phyloP scores from a whole-genome alignment of 2,113 vertebrate species.

The Argyrosomus japonicus region DNA sequence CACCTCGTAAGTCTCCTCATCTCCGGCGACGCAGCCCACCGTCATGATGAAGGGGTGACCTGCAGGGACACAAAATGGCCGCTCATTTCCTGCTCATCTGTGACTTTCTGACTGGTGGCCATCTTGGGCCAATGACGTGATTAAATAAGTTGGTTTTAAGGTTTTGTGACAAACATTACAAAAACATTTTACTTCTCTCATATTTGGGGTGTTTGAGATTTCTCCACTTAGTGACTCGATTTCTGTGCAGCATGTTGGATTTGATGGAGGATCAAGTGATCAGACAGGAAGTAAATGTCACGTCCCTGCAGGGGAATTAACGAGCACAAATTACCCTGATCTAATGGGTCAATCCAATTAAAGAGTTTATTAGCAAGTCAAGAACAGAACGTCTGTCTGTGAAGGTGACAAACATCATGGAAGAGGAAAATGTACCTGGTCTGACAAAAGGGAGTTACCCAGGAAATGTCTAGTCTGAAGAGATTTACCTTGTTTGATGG shows the following conservation, averaged over 20 bases:
- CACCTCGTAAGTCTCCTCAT: conserved; percentile 93
- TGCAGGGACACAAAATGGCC: conserved; percentile 51
- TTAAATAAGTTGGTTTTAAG: not conserved
- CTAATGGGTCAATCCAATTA: conserved; percentile 58
- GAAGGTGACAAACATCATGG: conserved; percentile 26
- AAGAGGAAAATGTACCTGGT: no score
- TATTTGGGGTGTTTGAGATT: no score
- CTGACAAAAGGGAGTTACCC: no score
- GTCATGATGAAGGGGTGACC: conserved; percentile 98
- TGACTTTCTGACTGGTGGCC: not conserved
- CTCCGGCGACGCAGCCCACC: conserved; percentile 93
- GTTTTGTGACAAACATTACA: not conserved
- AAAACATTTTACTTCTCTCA: not conserved
- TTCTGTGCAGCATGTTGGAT: conserved; percentile 6
- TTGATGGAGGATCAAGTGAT: conserved; percentile 36
- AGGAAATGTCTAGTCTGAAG: no score
- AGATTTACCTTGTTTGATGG: no score
- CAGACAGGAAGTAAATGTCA: conserved; percentile 13
- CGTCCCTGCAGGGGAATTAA: conserved; percentile 28
- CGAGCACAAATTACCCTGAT: conserved; percentile 44
- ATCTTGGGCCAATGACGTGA: not conserved
- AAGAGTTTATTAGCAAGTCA: conserved; percentile 32
- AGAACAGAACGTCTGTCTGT: conserved; percentile 17
- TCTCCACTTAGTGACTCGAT: no score
- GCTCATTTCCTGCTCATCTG: not conserved